Percentiles rank a stretch among this genome's conserved stretches.
These are phyloP conservation scores for Sander lucioperca DNA, from an alignment of 2,113 vertebrate genomes.

Conservation along the genomic window DNA sequence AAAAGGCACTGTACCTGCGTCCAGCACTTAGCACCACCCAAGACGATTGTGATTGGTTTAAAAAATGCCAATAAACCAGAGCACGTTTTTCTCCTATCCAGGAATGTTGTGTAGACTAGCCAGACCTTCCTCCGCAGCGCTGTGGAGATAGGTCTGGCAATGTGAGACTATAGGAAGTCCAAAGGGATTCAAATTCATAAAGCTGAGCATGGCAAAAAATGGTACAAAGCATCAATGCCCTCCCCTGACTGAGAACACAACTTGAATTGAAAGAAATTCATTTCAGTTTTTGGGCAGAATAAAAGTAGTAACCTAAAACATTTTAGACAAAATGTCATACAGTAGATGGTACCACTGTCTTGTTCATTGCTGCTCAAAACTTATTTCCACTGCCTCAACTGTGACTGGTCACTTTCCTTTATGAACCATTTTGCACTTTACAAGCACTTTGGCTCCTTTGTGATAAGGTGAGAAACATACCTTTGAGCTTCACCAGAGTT, in stretches of 20 bases:
- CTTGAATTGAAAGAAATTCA: not conserved
- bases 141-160: too few species aligned
- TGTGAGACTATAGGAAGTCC: too few species aligned
- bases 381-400: constrained; percentile 8
- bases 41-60: too few species aligned
- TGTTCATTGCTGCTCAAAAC: constrained; percentile 3
- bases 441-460: constrained; percentile 45
- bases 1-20: too few species aligned
- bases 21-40: too few species aligned
- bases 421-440: constrained; percentile 59
- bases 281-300: not conserved
- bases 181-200: not conserved
- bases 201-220: not conserved
- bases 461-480: constrained; percentile 50
- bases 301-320: not conserved
- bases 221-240: not conserved
- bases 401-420: constrained; percentile 38
- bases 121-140: too few species aligned
- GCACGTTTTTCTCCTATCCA: too few species aligned
- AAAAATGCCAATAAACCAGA: too few species aligned
- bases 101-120: too few species aligned
- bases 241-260: too few species aligned
- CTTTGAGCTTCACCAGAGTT: constrained; percentile 50
- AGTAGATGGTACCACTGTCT: not conserved
- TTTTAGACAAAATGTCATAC: not conserved